A percentile compares a stretch with the other conserved stretches of the same genome.
These are phyloP conservation scores for Laterallus jamaicensis DNA, from an alignment of 2,113 vertebrate genomes.

Conservation along the genomic window DNA sequence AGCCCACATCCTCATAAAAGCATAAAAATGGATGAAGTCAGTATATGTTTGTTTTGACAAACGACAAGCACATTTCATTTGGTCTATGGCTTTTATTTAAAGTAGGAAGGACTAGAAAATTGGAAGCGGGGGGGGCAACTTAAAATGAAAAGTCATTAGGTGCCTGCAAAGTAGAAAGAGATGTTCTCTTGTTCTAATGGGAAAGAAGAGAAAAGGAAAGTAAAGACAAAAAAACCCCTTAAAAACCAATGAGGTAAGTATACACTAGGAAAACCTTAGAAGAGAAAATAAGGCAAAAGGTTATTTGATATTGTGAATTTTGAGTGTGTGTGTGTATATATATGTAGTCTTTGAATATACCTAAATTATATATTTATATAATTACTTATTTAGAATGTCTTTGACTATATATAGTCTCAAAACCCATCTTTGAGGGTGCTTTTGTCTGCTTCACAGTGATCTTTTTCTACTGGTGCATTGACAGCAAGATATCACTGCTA, in stretches of 20 bases:
- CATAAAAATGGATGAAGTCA: not conserved
- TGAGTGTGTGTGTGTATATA: not conserved
- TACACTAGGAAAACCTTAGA: not conserved
- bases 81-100: not conserved
- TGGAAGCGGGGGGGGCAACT: not conserved
- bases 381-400: too few relatives aligned
- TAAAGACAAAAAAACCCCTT: not conserved
- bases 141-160: not conserved
- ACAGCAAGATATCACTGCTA: not conserved
- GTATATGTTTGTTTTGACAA: not conserved
- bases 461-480: not conserved
- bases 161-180: not conserved
- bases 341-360: not conserved
- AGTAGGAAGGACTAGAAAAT: not conserved
- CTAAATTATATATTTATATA: too few relatives aligned
- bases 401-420: too few relatives aligned
- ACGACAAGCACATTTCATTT: accelerated
- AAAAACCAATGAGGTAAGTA: not conserved
- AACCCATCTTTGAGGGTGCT: not conserved
- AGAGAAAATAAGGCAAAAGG: not conserved
- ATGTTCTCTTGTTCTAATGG: not conserved
- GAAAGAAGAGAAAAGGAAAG: not conserved
- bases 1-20: not conserved
- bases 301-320: not conserved
- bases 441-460: not conserved